Percentiles rank a stretch among this genome's conserved stretches.
phyloP scores from a whole-genome alignment of 2,797 vertebrate species.

The Enteromius trimaculatus region DNA sequence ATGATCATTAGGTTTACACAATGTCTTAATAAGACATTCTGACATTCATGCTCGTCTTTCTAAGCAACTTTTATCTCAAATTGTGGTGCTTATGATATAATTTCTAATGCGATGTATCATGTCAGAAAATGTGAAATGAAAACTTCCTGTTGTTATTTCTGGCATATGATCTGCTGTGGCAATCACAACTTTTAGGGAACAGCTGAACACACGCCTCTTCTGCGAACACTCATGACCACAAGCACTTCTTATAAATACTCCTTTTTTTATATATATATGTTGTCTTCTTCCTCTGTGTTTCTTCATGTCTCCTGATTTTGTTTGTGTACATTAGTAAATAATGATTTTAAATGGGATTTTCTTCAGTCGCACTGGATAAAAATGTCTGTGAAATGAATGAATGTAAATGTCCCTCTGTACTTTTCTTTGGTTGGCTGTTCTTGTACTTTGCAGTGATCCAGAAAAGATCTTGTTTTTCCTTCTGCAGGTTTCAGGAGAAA shows the following conservation, averaged over 20 bases:
- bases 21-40: background rate
- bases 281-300: background rate
- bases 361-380: background rate
- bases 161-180: background rate
- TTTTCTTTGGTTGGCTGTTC: constrained; percentile 43
- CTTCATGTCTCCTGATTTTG: background rate
- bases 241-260: background rate
- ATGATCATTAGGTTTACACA: background rate
- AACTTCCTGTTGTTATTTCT: constrained; percentile 4
- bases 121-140: background rate
- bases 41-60: background rate
- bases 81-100: background rate
- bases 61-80: background rate
- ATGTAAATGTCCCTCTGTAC: background rate
- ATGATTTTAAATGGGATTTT: too few relatives aligned
- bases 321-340: background rate
- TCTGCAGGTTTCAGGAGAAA: constrained; percentile 16
- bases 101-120: background rate
- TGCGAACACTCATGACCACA: background rate
- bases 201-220: background rate
- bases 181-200: background rate
- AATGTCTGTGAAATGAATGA: background rate
- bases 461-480: constrained; percentile 63
- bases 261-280: background rate
- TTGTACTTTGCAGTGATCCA: constrained; percentile 55